A percentile compares a stretch with the other conserved stretches of the same genome.
Conservation (phyloP, 37 sponge, comb jelly and placozoan genomes). For the Beroe ovata region DNA sequence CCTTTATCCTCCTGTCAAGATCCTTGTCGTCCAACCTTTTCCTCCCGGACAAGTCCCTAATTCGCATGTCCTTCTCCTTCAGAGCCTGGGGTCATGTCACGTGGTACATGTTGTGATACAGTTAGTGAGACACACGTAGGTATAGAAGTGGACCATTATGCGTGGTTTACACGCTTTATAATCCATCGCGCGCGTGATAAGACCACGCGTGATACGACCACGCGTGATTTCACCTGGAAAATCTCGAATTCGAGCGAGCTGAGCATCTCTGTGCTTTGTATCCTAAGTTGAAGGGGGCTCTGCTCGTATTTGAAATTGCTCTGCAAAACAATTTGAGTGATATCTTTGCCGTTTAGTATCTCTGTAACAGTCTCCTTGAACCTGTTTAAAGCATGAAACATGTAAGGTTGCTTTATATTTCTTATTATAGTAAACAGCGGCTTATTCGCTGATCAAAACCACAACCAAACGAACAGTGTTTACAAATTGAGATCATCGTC, state of each 20-base stretch:
- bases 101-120: no score
- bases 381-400: no score
- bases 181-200: no score
- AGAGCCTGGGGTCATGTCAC: slow-evolving; percentile 26
- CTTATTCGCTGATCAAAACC: no score
- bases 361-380: slow-evolving; percentile 14
- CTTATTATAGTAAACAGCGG: no score
- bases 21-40: slow-evolving; percentile 49
- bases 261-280: slow-evolving; percentile 16
- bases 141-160: no score
- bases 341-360: slow-evolving; percentile 39
- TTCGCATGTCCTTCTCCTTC: slow-evolving; percentile 46
- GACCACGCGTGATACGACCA: no score
- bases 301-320: background rate
- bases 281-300: slow-evolving; percentile 16
- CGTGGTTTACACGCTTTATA: no score
- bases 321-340: background rate
- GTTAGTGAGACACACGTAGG: no score
- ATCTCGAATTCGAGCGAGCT: slow-evolving; percentile 43
- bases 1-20: slow-evolving; percentile 41
- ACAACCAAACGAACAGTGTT: no score
- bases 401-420: no score
- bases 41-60: slow-evolving; percentile 45
- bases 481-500: no score
- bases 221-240: slow-evolving; percentile 19